These are phyloP conservation scores for Agapostemon virescens DNA, from an alignment of 2,888 invertebrate genomes.

Conservation along the genomic window DNA sequence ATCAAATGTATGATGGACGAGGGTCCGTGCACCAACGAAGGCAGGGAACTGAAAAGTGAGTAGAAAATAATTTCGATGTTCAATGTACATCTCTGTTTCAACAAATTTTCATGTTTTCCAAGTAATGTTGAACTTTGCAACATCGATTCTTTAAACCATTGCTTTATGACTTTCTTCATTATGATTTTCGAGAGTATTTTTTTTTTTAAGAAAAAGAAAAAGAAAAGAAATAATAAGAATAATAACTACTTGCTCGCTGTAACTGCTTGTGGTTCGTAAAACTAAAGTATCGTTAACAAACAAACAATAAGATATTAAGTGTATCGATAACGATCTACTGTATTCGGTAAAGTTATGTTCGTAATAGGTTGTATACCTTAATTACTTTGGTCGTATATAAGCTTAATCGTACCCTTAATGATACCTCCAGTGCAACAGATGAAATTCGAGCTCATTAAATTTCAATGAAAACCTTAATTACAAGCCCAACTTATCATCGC, in stretches of 20 bases:
- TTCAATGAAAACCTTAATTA: background rate
- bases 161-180: background rate
- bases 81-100: background rate
- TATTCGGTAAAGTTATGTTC: background rate
- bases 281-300: background rate
- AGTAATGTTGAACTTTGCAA: background rate
- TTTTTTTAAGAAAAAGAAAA: no score
- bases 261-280: background rate
- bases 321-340: background rate
- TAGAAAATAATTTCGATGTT: constrained; percentile 20
- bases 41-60: constrained; percentile 84
- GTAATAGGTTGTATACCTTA: background rate
- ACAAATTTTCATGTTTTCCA: background rate
- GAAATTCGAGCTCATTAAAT: background rate
- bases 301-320: background rate
- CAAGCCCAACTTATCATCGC: no score
- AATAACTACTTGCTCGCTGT: background rate
- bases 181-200: background rate
- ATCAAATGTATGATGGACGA: constrained; percentile 84
- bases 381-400: background rate
- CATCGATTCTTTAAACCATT: background rate
- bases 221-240: no score
- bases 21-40: constrained; percentile 84
- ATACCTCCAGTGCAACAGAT: background rate
- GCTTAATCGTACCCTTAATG: background rate